Evolutionary conservation across 2,888 invertebrate genomes (phyloP).

Genomic region (Odontomyia ornata): DNA sequence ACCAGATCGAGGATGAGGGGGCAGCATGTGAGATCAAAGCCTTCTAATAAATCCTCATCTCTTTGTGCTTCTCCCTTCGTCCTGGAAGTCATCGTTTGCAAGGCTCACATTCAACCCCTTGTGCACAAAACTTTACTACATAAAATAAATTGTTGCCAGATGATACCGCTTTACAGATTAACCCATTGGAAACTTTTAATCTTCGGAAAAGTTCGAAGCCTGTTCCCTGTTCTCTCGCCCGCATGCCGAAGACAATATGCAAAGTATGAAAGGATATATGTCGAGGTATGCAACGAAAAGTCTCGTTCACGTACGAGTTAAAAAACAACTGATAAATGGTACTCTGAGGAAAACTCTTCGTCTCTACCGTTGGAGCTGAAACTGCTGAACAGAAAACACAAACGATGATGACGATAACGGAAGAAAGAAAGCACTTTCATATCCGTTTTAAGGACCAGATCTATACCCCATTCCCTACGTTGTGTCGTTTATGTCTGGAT

Average conservation of each 20-base stretch:
- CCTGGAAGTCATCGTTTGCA: too few relatives aligned
- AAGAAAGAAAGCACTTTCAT: conserved; percentile 1
- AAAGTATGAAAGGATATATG: conserved; percentile 1
- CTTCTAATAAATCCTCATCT: conserved; percentile 8
- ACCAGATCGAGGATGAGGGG: too few relatives aligned
- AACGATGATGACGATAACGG: conserved; percentile 19
- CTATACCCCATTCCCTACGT: not conserved
- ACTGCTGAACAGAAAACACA: not conserved
- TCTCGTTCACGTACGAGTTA: not conserved
- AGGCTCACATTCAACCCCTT: not conserved
- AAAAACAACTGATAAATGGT: conserved; percentile 12
- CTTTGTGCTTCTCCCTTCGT: not conserved
- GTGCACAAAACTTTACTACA: not conserved
- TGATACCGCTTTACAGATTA: conserved; percentile 37
- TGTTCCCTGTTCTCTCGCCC: not conserved
- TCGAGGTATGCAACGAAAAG: not conserved
- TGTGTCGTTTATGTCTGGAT: conserved; percentile 28
- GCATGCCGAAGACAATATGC: not conserved
- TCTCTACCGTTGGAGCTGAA: not conserved
- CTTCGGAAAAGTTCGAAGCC: conserved; percentile 27
- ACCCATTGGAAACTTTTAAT: conserved; percentile 43
- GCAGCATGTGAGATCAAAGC: not conserved
- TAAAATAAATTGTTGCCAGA: conserved; percentile 31
- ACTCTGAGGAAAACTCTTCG: not conserved
- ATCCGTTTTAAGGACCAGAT: conserved; percentile 1